phyloP scores from a whole-genome alignment of 2,797 vertebrate species.

The Aulostomus chinensis region DNA sequence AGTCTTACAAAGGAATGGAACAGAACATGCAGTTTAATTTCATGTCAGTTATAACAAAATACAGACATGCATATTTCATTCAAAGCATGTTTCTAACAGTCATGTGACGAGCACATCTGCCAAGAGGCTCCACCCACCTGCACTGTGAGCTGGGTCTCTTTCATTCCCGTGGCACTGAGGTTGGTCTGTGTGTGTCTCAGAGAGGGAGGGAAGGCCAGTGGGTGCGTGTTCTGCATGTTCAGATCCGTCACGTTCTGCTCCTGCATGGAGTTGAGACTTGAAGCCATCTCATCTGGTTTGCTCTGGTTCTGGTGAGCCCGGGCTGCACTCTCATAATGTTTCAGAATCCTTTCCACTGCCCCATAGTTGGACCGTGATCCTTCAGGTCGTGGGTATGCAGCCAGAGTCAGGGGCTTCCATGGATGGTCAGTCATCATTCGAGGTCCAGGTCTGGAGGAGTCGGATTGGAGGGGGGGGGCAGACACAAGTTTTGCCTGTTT shows the following conservation, averaged over 20 bases:
- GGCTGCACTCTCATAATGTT: constrained; percentile 87
- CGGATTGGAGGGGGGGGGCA: constrained; percentile 52
- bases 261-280: constrained; percentile 59
- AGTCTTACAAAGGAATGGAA: constrained; percentile 53
- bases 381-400: constrained; percentile 89
- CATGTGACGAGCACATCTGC: neutral
- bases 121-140: constrained; percentile 73
- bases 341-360: constrained; percentile 92
- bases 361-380: constrained; percentile 96
- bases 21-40: neutral
- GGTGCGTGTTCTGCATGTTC: constrained; percentile 82
- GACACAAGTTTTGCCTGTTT: constrained; percentile 46
- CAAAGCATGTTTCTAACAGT: neutral
- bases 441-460: constrained; percentile 61
- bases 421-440: constrained; percentile 84
- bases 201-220: constrained; percentile 58
- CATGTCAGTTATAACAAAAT: constrained; percentile 16
- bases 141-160: constrained; percentile 60
- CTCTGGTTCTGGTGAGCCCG: constrained; percentile 69
- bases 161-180: constrained; percentile 44
- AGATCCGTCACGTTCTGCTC: constrained; percentile 74
- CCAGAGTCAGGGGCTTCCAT: constrained; percentile 91
- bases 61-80: neutral
- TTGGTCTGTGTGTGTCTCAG: constrained; percentile 51
- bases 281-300: constrained; percentile 21